These are phyloP conservation scores for Lepidostoma basale DNA, from an alignment of 1,140 invertebrate species.

Conservation along the genomic window DNA sequence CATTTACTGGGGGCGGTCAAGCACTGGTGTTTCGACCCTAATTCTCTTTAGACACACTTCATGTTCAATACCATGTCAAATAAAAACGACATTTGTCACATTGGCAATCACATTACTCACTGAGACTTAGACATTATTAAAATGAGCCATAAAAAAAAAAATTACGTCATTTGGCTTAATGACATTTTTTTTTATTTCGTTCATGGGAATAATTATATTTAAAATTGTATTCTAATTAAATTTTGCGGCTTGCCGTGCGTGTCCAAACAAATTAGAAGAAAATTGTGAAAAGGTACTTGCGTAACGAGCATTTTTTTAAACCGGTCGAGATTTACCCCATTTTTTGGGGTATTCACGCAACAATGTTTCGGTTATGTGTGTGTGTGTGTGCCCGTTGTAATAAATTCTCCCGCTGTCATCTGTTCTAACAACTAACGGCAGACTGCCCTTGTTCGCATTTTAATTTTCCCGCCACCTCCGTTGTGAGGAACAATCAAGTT, in stretches of 20 bases:
- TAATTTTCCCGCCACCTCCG: constrained; percentile 8
- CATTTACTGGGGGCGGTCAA: too few species aligned
- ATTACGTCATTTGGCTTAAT: background rate
- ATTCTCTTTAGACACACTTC: too few species aligned
- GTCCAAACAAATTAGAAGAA: constrained; percentile 7
- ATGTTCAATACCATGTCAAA: too few species aligned
- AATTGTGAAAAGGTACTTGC: background rate
- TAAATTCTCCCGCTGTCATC: too few species aligned
- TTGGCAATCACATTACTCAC: constrained; percentile 1
- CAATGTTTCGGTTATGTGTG: background rate
- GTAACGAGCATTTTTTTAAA: too few species aligned
- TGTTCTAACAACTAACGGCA: too few species aligned
- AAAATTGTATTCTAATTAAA: constrained; percentile 9
- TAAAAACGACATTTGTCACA: background rate
- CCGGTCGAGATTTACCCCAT: too few species aligned
- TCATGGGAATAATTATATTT: background rate
- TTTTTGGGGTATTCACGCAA: background rate
- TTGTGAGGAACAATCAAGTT: constrained; percentile 14
- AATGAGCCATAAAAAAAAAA: background rate
- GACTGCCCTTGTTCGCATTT: background rate
- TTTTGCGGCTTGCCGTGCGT: constrained; percentile 15
- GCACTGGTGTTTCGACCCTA: too few species aligned
- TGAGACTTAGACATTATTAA: background rate
- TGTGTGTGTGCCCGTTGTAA: too few species aligned
- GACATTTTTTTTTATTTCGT: background rate